A percentile compares a stretch with the other conserved stretches of the same genome.
phyloP scores from a whole-genome alignment of 2,113 vertebrate genomes.

The Anseranas semipalmata region DNA sequence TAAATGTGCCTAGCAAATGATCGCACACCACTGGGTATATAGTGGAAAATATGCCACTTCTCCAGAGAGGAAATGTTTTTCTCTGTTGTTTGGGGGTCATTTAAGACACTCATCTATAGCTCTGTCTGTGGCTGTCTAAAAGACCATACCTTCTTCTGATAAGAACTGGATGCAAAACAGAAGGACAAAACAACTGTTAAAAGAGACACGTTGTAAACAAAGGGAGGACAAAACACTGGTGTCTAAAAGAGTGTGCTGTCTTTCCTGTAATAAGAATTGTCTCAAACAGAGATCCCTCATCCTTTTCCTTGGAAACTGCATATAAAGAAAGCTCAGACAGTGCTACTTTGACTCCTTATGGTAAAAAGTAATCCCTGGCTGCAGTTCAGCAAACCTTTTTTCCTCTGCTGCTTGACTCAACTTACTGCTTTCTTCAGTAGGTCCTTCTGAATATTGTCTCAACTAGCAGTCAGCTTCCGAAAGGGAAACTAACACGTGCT shows the following conservation, averaged over 20 bases:
- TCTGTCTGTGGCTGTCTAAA: neutral
- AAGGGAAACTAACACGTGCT: neutral
- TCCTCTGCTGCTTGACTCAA: neutral
- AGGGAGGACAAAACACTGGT: neutral
- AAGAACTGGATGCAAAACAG: neutral
- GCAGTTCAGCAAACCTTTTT: neutral
- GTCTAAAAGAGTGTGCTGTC: neutral
- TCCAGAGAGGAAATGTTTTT: neutral
- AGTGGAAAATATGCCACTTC: neutral
- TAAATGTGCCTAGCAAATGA: neutral
- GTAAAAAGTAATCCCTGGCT: neutral
- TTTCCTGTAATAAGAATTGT: neutral
- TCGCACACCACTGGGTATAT: rapidly evolving
- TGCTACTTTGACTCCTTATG: neutral
- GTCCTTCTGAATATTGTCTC: neutral
- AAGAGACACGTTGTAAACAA: neutral
- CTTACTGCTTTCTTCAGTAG: neutral
- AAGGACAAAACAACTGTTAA: neutral
- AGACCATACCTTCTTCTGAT: neutral
- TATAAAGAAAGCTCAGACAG: neutral
- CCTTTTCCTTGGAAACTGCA: neutral
- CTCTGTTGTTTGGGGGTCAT: neutral
- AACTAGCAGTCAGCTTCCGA: neutral
- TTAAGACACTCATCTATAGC: neutral
- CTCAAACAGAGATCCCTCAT: neutral